Evolutionary conservation across 1,140 invertebrate species (phyloP), one percentile per base, ranked within the genome.

Genomic region (Goniozus legneri): DNA sequence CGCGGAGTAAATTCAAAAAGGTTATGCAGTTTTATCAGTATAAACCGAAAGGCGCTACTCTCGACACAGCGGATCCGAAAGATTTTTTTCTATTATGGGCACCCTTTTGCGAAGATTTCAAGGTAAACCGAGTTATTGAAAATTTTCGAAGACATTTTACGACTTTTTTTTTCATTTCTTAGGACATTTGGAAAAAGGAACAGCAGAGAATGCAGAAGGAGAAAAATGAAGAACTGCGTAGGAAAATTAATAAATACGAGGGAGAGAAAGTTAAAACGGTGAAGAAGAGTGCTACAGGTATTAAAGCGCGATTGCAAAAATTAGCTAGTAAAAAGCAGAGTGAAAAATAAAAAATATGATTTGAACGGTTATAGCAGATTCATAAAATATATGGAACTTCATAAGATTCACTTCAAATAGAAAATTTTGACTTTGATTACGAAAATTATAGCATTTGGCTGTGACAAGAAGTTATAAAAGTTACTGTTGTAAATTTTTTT

Each of bases 181-280:
- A 73, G 78, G 91, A 93, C 66, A 88, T 95, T 52, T 97, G 91
- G 87, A 95, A 95, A 64, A 93, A 91, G 64, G 94, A 97, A 72
- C 85, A 95, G 58, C 87, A 92, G 52, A 80, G 82, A 60, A 80
- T 92, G 16, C 80, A 86, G 42, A 92, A 92, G 73, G 86, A 92
- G 75, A 87, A 24, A 59, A 83, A 83, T 47, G 76, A 84, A 54
- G 80, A 82, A 71, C 79, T 85, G 76, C 76, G 78, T 3, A 84
- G 84, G 56, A 81, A 81, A 64, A 74, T 78, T 52, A 79, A 75
- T 56, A 81, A 80, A 64, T 70, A 76, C 50, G 79, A 79, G 55
- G 71, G 76, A 3, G 62, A 75, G 47, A 79, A 77, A 50, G 73
- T 67, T 73, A 27, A 27, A 27, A 27, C 24, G 10, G 24, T 27